These are phyloP conservation scores for Scelioninae gen. 2 DNA, from an alignment of 2,888 invertebrate genomes.

Conservation along the genomic window DNA sequence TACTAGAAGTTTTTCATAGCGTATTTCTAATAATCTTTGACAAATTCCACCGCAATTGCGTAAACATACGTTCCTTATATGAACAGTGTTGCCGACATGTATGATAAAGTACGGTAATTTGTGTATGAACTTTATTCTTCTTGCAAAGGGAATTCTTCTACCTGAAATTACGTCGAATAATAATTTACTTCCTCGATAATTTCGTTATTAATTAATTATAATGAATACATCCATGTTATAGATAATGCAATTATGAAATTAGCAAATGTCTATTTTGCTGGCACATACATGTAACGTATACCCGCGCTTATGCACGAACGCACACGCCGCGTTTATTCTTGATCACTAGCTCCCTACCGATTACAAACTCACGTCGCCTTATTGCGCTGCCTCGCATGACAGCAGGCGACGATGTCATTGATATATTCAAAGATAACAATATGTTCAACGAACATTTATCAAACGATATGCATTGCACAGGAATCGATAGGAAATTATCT, in stretches of 20 bases:
- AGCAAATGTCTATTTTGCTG: neutral
- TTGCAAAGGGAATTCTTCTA: too few species aligned
- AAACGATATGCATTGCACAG: constrained; percentile 26
- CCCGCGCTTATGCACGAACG: constrained; percentile 30
- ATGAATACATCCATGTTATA: too few species aligned
- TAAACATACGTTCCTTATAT: too few species aligned
- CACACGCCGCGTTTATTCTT: constrained; percentile 26
- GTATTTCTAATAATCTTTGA: too few species aligned
- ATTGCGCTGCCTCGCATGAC: constrained; percentile 39
- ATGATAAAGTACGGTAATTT: too few species aligned
- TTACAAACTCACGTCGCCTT: constrained; percentile 29
- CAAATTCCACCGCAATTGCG: too few species aligned
- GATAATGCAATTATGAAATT: neutral
- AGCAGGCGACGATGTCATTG: constrained; percentile 42
- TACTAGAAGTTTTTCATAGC: too few species aligned
- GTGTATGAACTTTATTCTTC: too few species aligned
- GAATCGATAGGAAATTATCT: constrained; percentile 31
- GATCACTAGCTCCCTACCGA: constrained; percentile 35
- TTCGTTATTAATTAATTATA: too few species aligned
- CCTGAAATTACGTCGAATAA: too few species aligned
- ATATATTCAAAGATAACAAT: constrained; percentile 42
- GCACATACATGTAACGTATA: constrained; percentile 1
- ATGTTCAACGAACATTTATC: constrained; percentile 36
- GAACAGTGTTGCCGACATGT: too few species aligned
- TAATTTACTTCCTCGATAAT: too few species aligned